phyloP scores from a whole-genome alignment of 2,113 vertebrate genomes.

The Calypte anna region DNA sequence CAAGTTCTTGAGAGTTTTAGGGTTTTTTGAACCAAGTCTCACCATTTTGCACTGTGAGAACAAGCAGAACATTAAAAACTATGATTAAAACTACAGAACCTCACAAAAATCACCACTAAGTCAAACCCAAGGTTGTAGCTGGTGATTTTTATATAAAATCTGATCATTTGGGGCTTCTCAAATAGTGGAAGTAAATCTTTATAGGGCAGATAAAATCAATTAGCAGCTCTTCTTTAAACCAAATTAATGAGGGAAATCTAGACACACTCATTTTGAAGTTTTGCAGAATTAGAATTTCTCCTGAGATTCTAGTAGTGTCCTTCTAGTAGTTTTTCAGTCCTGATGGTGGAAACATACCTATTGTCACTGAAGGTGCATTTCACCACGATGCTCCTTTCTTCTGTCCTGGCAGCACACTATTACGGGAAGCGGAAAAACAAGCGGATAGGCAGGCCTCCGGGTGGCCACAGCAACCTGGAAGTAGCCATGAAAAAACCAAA shows the following conservation, averaged over 20 bases:
- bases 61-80: background rate
- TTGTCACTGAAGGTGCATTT: background rate
- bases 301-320: background rate
- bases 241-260: background rate
- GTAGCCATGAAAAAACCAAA: constrained; percentile 91
- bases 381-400: constrained; percentile 18
- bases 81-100: background rate
- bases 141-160: background rate
- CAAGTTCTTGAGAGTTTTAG: background rate
- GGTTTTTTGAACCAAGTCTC: background rate
- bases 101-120: background rate
- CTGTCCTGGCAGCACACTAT: constrained; percentile 86
- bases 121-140: background rate
- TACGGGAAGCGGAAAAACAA: constrained; percentile 94
- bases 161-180: background rate
- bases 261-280: background rate
- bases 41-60: background rate
- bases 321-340: background rate
- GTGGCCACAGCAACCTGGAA: constrained; percentile 91
- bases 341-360: background rate
- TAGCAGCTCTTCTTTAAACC: background rate
- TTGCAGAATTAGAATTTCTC: background rate
- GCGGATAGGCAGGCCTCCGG: constrained; percentile 90
- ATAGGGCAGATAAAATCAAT: background rate
- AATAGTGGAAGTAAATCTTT: background rate